Conservation (phyloP, 92 coral and sea anemone species). For the Zoanthus sociatus region DNA sequence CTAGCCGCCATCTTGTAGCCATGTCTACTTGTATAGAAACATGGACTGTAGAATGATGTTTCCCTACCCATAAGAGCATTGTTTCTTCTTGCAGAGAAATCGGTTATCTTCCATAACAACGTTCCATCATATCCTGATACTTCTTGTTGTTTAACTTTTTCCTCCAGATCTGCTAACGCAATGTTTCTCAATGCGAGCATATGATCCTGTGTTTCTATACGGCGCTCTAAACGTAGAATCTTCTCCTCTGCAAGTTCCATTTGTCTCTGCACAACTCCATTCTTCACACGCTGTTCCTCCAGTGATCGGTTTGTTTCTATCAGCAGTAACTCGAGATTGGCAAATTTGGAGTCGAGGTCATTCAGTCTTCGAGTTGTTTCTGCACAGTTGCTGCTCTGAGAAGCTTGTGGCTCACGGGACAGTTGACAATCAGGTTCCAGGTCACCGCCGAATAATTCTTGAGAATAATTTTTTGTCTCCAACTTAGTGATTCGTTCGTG, state of each 20-base stretch:
- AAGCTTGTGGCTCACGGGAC: not conserved
- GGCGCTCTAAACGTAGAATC: constrained; percentile 13
- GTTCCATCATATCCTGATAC: constrained; percentile 60
- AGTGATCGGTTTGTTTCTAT: not conserved
- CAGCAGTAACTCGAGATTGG: constrained; percentile 2
- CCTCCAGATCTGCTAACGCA: constrained; percentile 19
- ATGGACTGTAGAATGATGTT: constrained; percentile 19
- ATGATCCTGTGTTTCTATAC: constrained; percentile 29
- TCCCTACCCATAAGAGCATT: constrained; percentile 48
- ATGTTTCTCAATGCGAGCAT: constrained; percentile 4
- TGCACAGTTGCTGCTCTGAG: not conserved
- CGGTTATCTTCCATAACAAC: constrained; percentile 60
- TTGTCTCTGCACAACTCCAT: not conserved
- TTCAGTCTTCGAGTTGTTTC: not conserved
- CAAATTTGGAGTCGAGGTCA: constrained; percentile 5
- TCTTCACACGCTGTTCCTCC: not conserved
- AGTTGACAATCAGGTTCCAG: not conserved
- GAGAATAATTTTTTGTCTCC: not conserved
- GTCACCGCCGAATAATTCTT: not conserved
- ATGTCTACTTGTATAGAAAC: constrained; percentile 23
- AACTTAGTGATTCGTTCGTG: not conserved
- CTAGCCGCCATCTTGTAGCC: constrained; percentile 6
- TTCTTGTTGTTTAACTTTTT: constrained; percentile 39
- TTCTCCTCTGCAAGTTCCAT: constrained; percentile 3
- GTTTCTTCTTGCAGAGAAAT: constrained; percentile 50